A percentile compares a stretch with the other conserved stretches of the same genome.
Evolutionary conservation across 2,888 invertebrate genomes (phyloP).

Genomic region (Cartodere bifasciata): DNA sequence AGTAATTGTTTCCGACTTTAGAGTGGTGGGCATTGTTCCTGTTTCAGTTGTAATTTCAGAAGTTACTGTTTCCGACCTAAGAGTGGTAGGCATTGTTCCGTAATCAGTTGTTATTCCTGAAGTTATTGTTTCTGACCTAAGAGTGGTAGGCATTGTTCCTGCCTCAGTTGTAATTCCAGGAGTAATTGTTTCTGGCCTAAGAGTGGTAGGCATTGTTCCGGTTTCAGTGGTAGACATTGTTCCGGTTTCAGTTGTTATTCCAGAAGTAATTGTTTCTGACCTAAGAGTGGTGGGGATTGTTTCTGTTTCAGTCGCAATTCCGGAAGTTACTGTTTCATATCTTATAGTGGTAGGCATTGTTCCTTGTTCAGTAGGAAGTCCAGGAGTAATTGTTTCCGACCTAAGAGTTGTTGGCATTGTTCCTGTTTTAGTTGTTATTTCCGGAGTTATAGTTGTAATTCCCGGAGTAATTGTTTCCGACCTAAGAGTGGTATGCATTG

Average conservation of each 20-base stretch:
- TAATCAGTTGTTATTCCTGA: slow-evolving; percentile 21
- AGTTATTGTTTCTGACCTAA: slow-evolving; percentile 8
- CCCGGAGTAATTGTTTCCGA: slow-evolving; percentile 1
- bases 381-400: slow-evolving; percentile 6
- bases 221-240: slow-evolving; percentile 19
- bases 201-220: too few relatives aligned
- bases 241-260: slow-evolving; percentile 22
- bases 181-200: slow-evolving; percentile 4
- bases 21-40: too few relatives aligned
- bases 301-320: slow-evolving; percentile 6
- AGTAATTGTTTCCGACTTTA: slow-evolving; percentile 2
- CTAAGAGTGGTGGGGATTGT: slow-evolving; percentile 9
- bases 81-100: slow-evolving; percentile 19
- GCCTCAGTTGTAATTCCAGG: slow-evolving; percentile 6
- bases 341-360: background rate
- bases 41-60: background rate
- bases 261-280: slow-evolving; percentile 9
- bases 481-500: slow-evolving; percentile 6
- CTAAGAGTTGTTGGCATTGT: slow-evolving; percentile 25
- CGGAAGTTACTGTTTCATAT: slow-evolving; percentile 6
- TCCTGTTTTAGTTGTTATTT: slow-evolving; percentile 18
- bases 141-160: slow-evolving; percentile 9
- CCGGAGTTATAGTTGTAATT: slow-evolving; percentile 6
- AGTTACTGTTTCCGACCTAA: slow-evolving; percentile 9
- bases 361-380: background rate